Base-by-base conservation (phyloP, 1,140 invertebrate species). In the Eufriesea mexicana region DNA sequence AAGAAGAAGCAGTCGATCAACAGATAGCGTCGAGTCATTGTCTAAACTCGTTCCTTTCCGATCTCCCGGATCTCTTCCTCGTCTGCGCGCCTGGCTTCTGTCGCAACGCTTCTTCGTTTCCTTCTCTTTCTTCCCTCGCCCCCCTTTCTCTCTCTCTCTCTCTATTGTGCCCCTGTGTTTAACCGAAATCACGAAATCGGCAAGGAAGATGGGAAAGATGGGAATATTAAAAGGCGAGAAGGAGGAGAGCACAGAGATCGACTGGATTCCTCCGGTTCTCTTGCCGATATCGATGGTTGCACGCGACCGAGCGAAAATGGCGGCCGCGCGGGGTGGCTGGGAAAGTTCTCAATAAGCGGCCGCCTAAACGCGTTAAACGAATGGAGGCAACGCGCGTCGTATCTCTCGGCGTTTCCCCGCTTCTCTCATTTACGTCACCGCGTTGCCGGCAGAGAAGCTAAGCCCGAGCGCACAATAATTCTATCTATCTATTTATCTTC, bases 401-500 rank as follows among this genome's bases (percentile, higher is more conserved):
- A 64, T 61, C 84, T 76, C 70, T 35, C 14, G 20, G 35, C 51
- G 78, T 62, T 62, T 66, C 71, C 62, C 74, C 70, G 70, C 72
- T 70, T 80, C 82, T 79, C 84, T 86, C 86, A 62, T 83, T 87
- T 83, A 82, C 84, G 75, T 84, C 70, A 68, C 55, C 10, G 45
- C 35, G 71, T 55, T 66, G 61, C 47, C 81, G 42, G 51, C 49
- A 42, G 62, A 70, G 75, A 28, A 61, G 81, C 64, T 68, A 77
- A 76, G 75, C 81, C 55, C 54, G 55, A 67, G 62, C 76, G 68
- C 76, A 71, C 78, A 84, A 88, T 87, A 88, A 88, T 87, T 88
- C 84, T 81, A 81, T 88, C 78, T 78, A 67, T 80, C 83, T 81
- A 84, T 84, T 81, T 86, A 84, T 87, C 83, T 84, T 75, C 72